Base-by-base conservation (phyloP, 1,140 invertebrate species). In the Rhysida immarginata region DNA sequence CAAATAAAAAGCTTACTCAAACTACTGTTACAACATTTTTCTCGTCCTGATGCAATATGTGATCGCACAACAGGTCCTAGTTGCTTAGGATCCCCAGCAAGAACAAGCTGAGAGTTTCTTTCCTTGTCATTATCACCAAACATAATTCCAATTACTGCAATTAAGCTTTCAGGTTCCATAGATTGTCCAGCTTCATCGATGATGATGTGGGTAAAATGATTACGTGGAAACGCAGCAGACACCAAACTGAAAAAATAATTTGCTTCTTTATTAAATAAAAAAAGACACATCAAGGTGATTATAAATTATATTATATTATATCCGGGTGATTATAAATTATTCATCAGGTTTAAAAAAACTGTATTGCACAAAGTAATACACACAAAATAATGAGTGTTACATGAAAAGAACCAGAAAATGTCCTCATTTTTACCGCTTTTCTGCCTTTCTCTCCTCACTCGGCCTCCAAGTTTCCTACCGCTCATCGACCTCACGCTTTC, bases 11-110 rank as follows among this genome's bases (percentile, higher is more conserved):
- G n/a, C n/a, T n/a, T n/a, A n/a, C n/a, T n/a, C n/a, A n/a, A n/a
- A n/a, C n/a, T n/a, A n/a, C n/a, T n/a, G n/a, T n/a, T n/a, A n/a
- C n/a, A n/a, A n/a, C n/a, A n/a, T n/a, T n/a, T n/a, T n/a, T n/a
- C n/a, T n/a, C n/a, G n/a, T 51, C 74, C 66, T 23, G 63, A 64
- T 1, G 82, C 81, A 54, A 79, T 71, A 46, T 71, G 72, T 27
- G 84, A 87, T 54, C 79, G 68, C 3, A 91, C 70, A 11, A 93
- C 78, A 2, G 92, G 87, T 0, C 90, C 91, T 26, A 96, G 74
- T 69, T 97, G 93, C 67, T 83, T 75, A n/a, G 88, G 92, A 77
- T 96, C 93, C 5, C 93, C 93, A 57, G 88, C 85, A 2, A 96
- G 69, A 57, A 94, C 72, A 8, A 90, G 77, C 70, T 69, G 60